phyloP scores from a whole-genome alignment of 2,888 invertebrate genomes.

The Agrenia bidenticulata region DNA sequence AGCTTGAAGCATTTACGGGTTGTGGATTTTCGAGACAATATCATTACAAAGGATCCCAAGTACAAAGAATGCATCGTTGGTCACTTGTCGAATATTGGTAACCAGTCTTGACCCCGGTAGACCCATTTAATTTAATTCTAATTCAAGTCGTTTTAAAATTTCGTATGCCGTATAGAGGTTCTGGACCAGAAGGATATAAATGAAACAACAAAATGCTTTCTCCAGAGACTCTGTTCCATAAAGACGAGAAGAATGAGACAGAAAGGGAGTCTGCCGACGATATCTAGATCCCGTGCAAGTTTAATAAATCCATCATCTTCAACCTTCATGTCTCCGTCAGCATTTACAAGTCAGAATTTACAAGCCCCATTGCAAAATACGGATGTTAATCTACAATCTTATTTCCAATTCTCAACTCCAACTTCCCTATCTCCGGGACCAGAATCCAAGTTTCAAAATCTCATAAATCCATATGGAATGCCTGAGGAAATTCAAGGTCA shows the following conservation, averaged over 20 bases:
- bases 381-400: neutral
- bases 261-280: neutral
- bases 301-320: too few species aligned
- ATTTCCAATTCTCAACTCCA: constrained; percentile 37
- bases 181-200: constrained; percentile 65
- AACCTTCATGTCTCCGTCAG: too few species aligned
- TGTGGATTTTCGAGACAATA: constrained; percentile 65
- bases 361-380: too few species aligned
- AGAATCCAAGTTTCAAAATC: too few species aligned
- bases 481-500: neutral
- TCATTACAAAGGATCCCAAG: constrained; percentile 64
- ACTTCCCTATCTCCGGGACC: constrained; percentile 21
- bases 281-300: neutral
- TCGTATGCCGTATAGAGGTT: constrained; percentile 63
- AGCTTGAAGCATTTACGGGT: constrained; percentile 63
- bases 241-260: constrained; percentile 25
- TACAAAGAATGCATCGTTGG: constrained; percentile 55
- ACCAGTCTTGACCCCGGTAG: too few species aligned
- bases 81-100: constrained; percentile 38
- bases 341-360: neutral
- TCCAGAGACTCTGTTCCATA: constrained; percentile 61
- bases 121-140: too few species aligned
- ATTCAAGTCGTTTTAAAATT: too few species aligned
- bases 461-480: too few species aligned
- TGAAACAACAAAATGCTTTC: constrained; percentile 64